Conservation (phyloP, 2,888 invertebrate genomes). For the Luperina nickerlii region DNA sequence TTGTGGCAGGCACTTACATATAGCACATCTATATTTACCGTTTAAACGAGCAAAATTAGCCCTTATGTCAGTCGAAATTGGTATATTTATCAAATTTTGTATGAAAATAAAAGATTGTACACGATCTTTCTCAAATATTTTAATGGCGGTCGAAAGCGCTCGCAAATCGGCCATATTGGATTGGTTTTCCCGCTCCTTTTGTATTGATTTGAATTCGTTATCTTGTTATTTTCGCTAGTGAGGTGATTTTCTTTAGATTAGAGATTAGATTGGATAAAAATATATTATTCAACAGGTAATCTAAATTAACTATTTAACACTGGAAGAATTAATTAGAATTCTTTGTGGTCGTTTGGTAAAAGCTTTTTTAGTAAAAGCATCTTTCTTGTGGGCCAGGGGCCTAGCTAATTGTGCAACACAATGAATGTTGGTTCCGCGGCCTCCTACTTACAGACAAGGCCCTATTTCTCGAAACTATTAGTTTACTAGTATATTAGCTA, state of each 20-base stretch:
- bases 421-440: no score
- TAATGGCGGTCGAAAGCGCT: conserved; percentile 82
- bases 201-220: conserved; percentile 66
- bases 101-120: conserved; percentile 65
- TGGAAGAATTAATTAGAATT: no score
- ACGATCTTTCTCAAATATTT: conserved; percentile 76
- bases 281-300: not conserved
- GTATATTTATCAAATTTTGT: conserved; percentile 10
- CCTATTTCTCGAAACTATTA: no score
- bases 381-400: no score
- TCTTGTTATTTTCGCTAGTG: conserved; percentile 43
- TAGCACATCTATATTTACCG: conserved; percentile 59
- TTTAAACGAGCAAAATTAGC: conserved; percentile 52
- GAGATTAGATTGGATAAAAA: conserved; percentile 37
- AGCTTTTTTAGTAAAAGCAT: no score
- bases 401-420: no score
- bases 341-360: no score
- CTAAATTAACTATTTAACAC: no score
- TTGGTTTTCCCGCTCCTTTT: conserved; percentile 76
- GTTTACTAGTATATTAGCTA: no score
- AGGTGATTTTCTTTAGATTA: conserved; percentile 46
- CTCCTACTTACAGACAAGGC: no score
- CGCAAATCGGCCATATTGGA: conserved; percentile 82
- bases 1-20: conserved; percentile 78
- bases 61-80: conserved; percentile 44